Conservation (phyloP, 2,113 vertebrate species). For the Indicator indicator region DNA sequence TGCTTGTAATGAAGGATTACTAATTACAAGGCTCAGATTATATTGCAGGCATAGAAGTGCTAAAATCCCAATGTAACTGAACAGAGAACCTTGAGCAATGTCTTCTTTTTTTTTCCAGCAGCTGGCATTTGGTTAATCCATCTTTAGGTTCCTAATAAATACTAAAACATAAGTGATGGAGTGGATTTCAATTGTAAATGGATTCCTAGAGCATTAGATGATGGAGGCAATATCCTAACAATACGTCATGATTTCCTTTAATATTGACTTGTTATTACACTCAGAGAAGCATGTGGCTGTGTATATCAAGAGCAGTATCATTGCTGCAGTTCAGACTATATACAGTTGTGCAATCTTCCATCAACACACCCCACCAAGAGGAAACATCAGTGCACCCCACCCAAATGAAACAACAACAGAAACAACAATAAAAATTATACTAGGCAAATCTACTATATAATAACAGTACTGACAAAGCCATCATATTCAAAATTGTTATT, state of each 20-base stretch:
- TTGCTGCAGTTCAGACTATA: not conserved
- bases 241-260: not conserved
- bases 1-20: conserved; percentile 34
- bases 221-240: not conserved
- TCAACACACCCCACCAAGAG: too few relatives aligned
- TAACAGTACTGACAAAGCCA: not conserved
- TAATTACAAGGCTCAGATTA: conserved; percentile 41
- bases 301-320: not conserved
- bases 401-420: fast-evolving
- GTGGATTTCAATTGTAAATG: conserved; percentile 1
- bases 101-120: not conserved
- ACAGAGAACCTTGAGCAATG: not conserved
- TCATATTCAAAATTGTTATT: not conserved
- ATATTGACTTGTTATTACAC: not conserved
- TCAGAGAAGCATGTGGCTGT: not conserved
- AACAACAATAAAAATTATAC: too few relatives aligned
- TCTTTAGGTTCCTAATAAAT: conserved; percentile 12
- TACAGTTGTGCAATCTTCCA: not conserved
- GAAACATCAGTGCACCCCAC: too few relatives aligned
- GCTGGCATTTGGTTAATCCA: conserved; percentile 29
- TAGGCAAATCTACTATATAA: not conserved
- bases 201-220: not conserved
- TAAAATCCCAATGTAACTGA: not conserved
- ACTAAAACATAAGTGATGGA: conserved; percentile 7
- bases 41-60: conserved; percentile 6